Evolutionary conservation across 2,113 vertebrate genomes (phyloP).

Genomic region (Scatophagus argus): DNA sequence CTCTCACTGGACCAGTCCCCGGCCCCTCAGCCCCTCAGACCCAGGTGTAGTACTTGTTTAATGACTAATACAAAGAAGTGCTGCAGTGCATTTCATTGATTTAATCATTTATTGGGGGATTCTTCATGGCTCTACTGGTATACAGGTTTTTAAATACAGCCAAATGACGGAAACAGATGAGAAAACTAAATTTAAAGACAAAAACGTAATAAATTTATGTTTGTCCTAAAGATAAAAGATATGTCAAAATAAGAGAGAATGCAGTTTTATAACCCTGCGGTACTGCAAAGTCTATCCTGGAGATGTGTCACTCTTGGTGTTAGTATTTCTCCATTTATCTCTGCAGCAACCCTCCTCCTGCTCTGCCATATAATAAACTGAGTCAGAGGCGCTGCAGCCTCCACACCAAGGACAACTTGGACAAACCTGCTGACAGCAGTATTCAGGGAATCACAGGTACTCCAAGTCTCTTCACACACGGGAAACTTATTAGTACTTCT

Average conservation of each 20-base stretch:
- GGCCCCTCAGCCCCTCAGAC: constrained; percentile 67
- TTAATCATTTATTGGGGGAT: neutral
- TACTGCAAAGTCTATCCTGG: neutral
- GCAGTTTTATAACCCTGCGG: neutral
- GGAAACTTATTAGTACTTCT: neutral
- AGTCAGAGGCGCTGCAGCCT: constrained; percentile 78
- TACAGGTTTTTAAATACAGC: neutral
- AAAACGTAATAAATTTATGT: neutral
- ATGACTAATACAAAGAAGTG: too few relatives aligned
- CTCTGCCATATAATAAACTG: constrained; percentile 45
- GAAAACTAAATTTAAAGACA: too few relatives aligned
- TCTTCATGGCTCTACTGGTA: neutral
- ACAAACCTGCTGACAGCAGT: constrained; percentile 80
- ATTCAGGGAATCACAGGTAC: constrained; percentile 88
- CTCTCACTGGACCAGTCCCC: constrained; percentile 81
- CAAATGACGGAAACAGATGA: constrained; percentile 5
- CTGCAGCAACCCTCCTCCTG: constrained; percentile 70
- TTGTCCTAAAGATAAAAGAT: neutral
- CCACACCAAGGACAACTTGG: constrained; percentile 45
- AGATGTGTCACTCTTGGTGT: neutral
- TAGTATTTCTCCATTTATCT: neutral
- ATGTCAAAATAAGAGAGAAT: neutral
- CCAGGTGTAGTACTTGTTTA: constrained; percentile 57
- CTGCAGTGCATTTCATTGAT: neutral
- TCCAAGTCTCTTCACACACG: neutral